Conservation (phyloP, 2,113 vertebrate genomes). For the Caloenas nicobarica region DNA sequence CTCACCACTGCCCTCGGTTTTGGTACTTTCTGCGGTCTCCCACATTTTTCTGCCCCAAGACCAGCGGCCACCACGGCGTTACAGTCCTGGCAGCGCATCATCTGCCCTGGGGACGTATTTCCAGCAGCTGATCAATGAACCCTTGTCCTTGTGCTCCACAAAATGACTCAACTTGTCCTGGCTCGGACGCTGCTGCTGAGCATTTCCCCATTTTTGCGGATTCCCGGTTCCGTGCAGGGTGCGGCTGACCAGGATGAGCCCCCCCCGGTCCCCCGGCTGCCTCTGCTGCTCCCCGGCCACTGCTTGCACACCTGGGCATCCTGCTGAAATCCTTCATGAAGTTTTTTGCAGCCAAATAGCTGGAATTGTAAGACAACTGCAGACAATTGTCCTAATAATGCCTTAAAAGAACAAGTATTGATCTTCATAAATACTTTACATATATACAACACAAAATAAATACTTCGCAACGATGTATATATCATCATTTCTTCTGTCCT, state of each 20-base stretch:
- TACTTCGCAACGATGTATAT: neutral
- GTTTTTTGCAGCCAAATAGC: neutral
- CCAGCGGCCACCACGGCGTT: rapidly evolving
- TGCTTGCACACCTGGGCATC: rapidly evolving
- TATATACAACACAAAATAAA: neutral
- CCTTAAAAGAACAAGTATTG: neutral
- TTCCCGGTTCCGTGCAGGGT: rapidly evolving
- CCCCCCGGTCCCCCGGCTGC: no score
- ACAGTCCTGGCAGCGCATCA: neutral
- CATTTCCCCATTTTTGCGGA: rapidly evolving
- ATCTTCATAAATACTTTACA: neutral
- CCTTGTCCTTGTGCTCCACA: neutral
- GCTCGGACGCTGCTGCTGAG: neutral
- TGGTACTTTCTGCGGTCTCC: neutral
- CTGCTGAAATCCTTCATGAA: neutral
- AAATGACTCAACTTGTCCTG: neutral
- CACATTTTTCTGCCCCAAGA: neutral
- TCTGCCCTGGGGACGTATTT: neutral
- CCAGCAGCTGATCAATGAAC: neutral
- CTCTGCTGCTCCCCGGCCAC: neutral
- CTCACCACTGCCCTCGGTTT: rapidly evolving
- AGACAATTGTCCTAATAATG: neutral
- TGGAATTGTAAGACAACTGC: neutral
- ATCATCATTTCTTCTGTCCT: neutral
- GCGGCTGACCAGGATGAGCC: rapidly evolving